phyloP scores from a whole-genome alignment of 2,888 invertebrate genomes.

The Torymus aiolomorphi region DNA sequence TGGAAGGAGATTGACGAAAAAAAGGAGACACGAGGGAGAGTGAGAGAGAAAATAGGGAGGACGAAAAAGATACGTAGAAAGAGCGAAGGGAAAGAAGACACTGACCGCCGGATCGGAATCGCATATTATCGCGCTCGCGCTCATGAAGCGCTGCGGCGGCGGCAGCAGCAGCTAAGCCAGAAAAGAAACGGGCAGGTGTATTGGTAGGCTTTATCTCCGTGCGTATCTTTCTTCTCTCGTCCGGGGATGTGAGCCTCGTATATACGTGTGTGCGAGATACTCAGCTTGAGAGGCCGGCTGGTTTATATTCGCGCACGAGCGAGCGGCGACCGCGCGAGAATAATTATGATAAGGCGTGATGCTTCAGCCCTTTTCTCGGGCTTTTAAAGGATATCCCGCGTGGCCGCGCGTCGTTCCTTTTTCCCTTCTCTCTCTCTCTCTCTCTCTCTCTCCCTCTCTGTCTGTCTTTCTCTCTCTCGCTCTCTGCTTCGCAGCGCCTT shows the following conservation, averaged over 20 bases:
- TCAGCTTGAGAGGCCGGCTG: constrained; percentile 30
- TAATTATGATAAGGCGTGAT: constrained; percentile 59
- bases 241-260: not conserved
- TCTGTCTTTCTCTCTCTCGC: not conserved
- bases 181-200: constrained; percentile 63
- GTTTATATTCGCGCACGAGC: constrained; percentile 36
- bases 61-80: constrained; percentile 47
- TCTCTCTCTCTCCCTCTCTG: not conserved
- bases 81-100: constrained; percentile 54
- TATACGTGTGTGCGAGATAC: constrained; percentile 26
- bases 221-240: constrained; percentile 48
- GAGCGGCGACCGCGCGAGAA: constrained; percentile 47
- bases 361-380: constrained; percentile 44
- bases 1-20: constrained; percentile 51
- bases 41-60: constrained; percentile 39
- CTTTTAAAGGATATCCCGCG: constrained; percentile 48
- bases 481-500: constrained; percentile 15
- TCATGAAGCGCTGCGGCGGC: constrained; percentile 48
- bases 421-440: not conserved
- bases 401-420: too few relatives aligned
- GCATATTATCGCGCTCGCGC: constrained; percentile 71
- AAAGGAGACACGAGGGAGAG: constrained; percentile 17
- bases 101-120: constrained; percentile 69
- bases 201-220: constrained; percentile 58
- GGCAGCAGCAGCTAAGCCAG: constrained; percentile 44